phyloP scores from a whole-genome alignment of 2,113 vertebrate species.

The Corydoras sp. region DNA sequence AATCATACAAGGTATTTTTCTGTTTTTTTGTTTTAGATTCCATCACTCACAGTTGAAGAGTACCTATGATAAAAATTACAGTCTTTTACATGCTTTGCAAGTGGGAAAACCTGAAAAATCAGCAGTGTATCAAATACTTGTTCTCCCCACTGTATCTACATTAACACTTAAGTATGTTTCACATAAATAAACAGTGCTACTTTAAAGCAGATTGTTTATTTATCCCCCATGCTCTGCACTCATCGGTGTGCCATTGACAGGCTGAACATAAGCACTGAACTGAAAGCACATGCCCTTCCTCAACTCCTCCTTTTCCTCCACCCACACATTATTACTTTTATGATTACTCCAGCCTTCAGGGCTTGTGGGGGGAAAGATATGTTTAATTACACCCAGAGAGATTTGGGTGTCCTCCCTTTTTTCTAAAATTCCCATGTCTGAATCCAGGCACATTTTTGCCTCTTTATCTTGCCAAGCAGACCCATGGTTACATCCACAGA shows the following conservation, averaged over 20 bases:
- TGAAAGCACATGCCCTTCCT: conserved; percentile 29
- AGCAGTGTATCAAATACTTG: too few relatives aligned
- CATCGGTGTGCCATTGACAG: conserved; percentile 35
- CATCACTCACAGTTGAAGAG: too few relatives aligned
- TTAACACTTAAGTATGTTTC: not conserved
- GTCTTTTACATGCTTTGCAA: too few relatives aligned
- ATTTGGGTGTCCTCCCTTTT: conserved; percentile 33
- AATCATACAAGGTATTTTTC: too few relatives aligned
- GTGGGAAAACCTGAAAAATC: too few relatives aligned
- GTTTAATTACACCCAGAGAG: conserved; percentile 50
- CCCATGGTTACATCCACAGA: not conserved
- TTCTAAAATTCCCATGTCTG: conserved; percentile 7
- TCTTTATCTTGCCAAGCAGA: not conserved
- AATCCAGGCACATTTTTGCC: not conserved
- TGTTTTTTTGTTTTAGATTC: too few relatives aligned
- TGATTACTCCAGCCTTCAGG: conserved; percentile 56
- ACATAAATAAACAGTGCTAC: not conserved
- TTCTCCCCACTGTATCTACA: too few relatives aligned
- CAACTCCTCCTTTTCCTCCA: conserved; percentile 29
- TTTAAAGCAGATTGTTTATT: conserved; percentile 30
- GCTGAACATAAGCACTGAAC: conserved; percentile 30
- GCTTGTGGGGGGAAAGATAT: conserved; percentile 30
- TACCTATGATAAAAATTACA: too few relatives aligned
- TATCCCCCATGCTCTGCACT: conserved; percentile 1
- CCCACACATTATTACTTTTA: conserved; percentile 50